Evolutionary conservation across 2,888 invertebrate species (phyloP).

Genomic region (Agelastica alni): DNA sequence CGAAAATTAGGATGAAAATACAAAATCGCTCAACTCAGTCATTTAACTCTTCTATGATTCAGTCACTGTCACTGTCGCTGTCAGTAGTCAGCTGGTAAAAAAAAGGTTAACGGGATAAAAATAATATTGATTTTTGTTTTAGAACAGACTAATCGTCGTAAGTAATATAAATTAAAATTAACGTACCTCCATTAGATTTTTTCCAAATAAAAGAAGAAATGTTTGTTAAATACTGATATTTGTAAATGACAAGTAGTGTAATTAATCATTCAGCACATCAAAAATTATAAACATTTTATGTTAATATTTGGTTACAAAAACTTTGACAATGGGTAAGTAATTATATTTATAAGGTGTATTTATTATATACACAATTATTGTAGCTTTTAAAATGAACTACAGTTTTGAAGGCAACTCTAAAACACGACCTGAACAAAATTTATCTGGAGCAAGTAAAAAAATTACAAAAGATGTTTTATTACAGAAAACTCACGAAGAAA

Average conservation of each 20-base stretch:
- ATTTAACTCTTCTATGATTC: no score
- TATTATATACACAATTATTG: no score
- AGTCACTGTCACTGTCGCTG: no score
- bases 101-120: neutral
- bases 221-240: neutral
- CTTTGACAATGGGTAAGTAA: constrained; percentile 10
- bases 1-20: no score
- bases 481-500: constrained; percentile 81
- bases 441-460: constrained; percentile 82
- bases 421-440: constrained; percentile 84
- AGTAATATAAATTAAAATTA: neutral
- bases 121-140: neutral
- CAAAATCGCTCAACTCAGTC: no score
- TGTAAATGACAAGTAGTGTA: neutral
- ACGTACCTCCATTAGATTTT: neutral
- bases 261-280: neutral
- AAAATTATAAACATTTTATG: neutral
- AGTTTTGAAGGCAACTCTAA: constrained; percentile 91
- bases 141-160: neutral
- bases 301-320: neutral
- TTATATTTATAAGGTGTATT: neutral
- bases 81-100: constrained; percentile 4
- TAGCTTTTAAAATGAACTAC: constrained; percentile 58
- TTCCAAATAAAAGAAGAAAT: neutral
- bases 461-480: constrained; percentile 74